Evolutionary conservation across 1,140 invertebrate genomes (phyloP).

Genomic region (Panulirus ornatus): DNA sequence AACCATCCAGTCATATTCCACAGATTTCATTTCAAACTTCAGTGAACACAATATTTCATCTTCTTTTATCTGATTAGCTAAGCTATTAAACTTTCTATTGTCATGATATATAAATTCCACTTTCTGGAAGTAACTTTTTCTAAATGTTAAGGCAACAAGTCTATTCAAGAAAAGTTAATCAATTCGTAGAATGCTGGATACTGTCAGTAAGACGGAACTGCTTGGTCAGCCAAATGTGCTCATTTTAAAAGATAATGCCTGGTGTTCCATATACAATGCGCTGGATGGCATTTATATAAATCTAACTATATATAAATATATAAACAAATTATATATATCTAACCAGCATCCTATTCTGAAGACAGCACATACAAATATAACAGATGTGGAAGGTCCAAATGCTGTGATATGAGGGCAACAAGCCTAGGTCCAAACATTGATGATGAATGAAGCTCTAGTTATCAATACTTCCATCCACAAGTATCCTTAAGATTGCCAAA

Average conservation of each 20-base stretch:
- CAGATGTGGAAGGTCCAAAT: slow-evolving; percentile 10
- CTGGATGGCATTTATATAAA: too few species aligned
- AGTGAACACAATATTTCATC: not conserved
- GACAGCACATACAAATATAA: not conserved
- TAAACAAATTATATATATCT: not conserved
- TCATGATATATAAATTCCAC: not conserved
- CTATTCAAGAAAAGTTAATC: not conserved
- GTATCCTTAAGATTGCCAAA: slow-evolving; percentile 11
- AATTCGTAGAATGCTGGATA: slow-evolving; percentile 38
- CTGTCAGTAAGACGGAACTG: not conserved
- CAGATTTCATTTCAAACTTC: slow-evolving; percentile 9
- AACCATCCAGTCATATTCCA: slow-evolving; percentile 4
- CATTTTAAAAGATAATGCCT: too few species aligned
- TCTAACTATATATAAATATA: too few species aligned
- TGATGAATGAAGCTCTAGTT: not conserved
- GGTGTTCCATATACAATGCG: too few species aligned
- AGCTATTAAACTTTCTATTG: not conserved
- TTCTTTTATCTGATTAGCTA: slow-evolving; percentile 29
- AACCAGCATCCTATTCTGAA: slow-evolving; percentile 37
- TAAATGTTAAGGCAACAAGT: too few species aligned
- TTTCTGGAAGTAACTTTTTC: too few species aligned
- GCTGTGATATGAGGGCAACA: not conserved
- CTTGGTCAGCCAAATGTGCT: not conserved
- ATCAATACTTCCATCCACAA: not conserved
- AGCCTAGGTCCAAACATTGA: not conserved